Evolutionary conservation across 2,888 invertebrate genomes (phyloP).

Genomic region (Corbicula japonica): DNA sequence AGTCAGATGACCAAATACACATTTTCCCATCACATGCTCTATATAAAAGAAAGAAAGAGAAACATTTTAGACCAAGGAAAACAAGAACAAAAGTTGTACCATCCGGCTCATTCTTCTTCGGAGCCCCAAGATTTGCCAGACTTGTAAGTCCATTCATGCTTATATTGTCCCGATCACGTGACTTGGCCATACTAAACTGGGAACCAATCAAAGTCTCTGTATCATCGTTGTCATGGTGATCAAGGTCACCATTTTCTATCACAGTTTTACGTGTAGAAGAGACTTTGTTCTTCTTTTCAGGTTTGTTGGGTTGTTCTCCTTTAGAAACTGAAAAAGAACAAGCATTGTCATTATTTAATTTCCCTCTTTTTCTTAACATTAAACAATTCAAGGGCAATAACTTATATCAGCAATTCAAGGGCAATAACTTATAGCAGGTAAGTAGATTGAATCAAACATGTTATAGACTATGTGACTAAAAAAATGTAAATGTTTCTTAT

Average conservation of each 20-base stretch:
- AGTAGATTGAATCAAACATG: too few relatives aligned
- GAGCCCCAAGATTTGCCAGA: constrained; percentile 72
- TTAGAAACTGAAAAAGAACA: constrained; percentile 43
- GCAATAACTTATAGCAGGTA: too few relatives aligned
- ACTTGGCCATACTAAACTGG: constrained; percentile 74
- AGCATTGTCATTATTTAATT: too few relatives aligned
- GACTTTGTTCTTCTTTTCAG: constrained; percentile 75
- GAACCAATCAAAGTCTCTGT: constrained; percentile 77
- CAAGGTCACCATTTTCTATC: constrained; percentile 75
- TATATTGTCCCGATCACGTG: constrained; percentile 65
- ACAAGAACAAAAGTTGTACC: constrained; percentile 26
- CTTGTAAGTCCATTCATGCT: constrained; percentile 66
- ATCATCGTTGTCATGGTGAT: constrained; percentile 73
- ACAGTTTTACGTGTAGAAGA: constrained; percentile 75
- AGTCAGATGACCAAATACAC: too few relatives aligned
- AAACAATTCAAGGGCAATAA: too few relatives aligned
- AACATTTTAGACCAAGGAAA: background rate
- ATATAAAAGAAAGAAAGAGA: background rate
- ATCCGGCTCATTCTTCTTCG: constrained; percentile 71
- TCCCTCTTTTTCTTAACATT: too few relatives aligned
- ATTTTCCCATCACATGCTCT: too few relatives aligned
- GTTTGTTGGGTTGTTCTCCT: constrained; percentile 61
- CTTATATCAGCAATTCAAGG: too few relatives aligned
- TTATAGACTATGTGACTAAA: too few relatives aligned
- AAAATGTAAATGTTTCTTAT: too few relatives aligned